Base-by-base conservation (phyloP, 1,140 invertebrate genomes). In the Platorchestia sp. region DNA sequence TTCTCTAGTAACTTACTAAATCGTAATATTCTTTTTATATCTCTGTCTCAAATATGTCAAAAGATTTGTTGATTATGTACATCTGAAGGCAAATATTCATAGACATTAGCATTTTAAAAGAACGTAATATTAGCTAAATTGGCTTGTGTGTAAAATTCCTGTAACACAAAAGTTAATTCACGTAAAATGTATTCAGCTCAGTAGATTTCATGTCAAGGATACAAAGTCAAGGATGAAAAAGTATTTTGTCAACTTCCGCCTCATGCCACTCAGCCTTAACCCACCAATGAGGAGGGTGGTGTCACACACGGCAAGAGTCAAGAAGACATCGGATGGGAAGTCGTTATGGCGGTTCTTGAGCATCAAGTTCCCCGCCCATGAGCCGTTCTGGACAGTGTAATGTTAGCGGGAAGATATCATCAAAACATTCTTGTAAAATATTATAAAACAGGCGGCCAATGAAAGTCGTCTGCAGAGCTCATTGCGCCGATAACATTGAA, bases 281-380 rank as follows among this genome's bases (percentile, higher is more conserved):
- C 41, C 45, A 95, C 97, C 43, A 5, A 96, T 45, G 27, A 91
- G 95, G 41, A 98, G 95, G 96, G 97, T 97, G 0, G 98, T 98
- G 96, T 98, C 97, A 87, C 98, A 97, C 1, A 98, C 98, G 97
- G 98, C 98, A 43, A 99, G 97, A 36, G 98, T 97, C 42, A 98
- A 96, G 97, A 98, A 98, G 10, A 99, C 96, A 97, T 99, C 98
- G 0, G 98, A 99, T 0, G 98, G 98, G 97, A 98, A 99, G 96
- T 98, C 98, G 0, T 97, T 97, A 96, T 98, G 97, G 14, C 97
- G 96, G 96, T 98, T 98, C 97, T 99, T 99, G 95, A 98, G 97
- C 97, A 98, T 98, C 89, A 99, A 97, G 96, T 99, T 99, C 51
- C 98, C 98, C 75, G 98, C 98, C 96, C 98, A 97, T 14, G 98